Evolutionary conservation across 2,888 invertebrate species (phyloP), one percentile per base, ranked within the genome.

Genomic region (Heteromurus nitidus): DNA sequence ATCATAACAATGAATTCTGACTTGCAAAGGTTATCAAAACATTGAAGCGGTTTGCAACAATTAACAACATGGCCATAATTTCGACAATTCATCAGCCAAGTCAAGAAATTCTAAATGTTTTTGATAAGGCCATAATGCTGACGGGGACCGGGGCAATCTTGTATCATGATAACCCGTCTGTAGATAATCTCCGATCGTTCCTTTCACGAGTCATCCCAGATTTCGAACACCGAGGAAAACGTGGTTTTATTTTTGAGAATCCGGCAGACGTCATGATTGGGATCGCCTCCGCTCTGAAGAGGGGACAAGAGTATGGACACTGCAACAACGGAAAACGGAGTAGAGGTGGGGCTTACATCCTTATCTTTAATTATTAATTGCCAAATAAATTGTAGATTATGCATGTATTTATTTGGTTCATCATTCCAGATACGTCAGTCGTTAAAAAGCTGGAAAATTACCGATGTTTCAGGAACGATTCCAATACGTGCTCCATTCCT

Each of bases 71-170:
- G 50, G 55, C 58, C 0, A 67, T 75, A 2, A 20, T 75, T 9
- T 18, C 62, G 0, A 67, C 67, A 0, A 75, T 75, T n/a, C 75
- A 75, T 55, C 75, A 75, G 18, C 75, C 75, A 0, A 75, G 62
- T 36, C 36, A 31, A 20, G 42, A 62, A 36, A 53, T 55, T 18
- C 24, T 75, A 5, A 28, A 65, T 20, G 7, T 22, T 2, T 75
- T 75, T 22, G 20, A 62, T 9, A 50, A n/a, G 11, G 75, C 30
- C 9, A 65, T 65, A 18, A 36, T 75, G 9, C 28, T 75, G 16
- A 42, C 75, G 16, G 30, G 28, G 53, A 26, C n/a, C 5, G 75
- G 75, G 0, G n/a, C 18, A 18, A 36, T 64, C 13, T n/a, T 69
- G 7, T 75, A 36, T 18, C n/a, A 75, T 18, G 55, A 22, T 9